phyloP scores from a whole-genome alignment of 2,888 invertebrate species.

The Cantharis rufa region DNA sequence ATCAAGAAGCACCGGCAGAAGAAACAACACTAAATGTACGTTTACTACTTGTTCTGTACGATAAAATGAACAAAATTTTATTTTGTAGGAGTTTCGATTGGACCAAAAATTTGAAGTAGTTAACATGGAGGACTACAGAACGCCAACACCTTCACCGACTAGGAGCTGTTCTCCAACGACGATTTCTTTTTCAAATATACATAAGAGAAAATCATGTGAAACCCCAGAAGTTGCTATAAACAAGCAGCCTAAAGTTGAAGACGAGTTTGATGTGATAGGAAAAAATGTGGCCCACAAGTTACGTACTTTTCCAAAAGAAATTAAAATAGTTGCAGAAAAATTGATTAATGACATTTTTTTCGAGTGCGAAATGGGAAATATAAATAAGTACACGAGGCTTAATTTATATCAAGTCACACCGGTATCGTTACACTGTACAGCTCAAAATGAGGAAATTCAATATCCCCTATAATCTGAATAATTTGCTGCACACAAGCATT shows the following conservation, averaged over 20 bases:
- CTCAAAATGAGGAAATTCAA: background rate
- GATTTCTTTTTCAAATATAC: background rate
- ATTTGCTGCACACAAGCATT: background rate
- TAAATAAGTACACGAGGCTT: background rate
- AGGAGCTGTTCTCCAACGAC: background rate
- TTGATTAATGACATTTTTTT: background rate
- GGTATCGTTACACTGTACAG: background rate
- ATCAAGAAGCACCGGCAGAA: background rate
- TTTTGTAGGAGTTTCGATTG: background rate
- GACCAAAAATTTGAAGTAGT: background rate
- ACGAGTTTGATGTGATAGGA: background rate
- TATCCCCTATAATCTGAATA: background rate
- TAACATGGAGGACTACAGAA: background rate
- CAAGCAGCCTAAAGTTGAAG: background rate
- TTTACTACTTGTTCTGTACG: background rate
- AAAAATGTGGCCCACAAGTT: background rate
- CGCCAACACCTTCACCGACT: background rate
- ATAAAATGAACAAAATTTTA: background rate
- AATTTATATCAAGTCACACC: background rate
- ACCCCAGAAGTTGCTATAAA: background rate
- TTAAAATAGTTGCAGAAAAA: background rate
- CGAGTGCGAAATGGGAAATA: background rate
- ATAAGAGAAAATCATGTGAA: background rate
- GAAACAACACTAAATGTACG: background rate
- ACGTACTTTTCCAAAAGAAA: background rate